These are phyloP conservation scores for Mobula hypostoma DNA, from an alignment of 2,113 vertebrate genomes.

Conservation along the genomic window DNA sequence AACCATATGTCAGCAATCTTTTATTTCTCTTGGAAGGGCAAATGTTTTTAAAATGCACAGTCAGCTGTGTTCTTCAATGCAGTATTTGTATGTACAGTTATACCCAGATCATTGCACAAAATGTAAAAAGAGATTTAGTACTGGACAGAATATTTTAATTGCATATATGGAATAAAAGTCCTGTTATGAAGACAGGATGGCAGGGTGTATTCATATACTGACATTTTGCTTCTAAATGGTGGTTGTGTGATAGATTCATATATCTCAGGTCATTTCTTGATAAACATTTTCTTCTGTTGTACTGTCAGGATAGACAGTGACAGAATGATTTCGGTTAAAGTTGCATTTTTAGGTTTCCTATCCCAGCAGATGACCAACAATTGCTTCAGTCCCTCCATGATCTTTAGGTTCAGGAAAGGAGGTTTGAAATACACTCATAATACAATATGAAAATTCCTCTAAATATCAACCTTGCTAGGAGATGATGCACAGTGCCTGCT, in stretches of 20 bases:
- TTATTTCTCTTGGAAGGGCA: constrained; percentile 20
- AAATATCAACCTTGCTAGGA: not conserved
- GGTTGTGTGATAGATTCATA: not conserved
- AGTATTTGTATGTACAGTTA: not conserved
- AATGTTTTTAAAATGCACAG: not conserved
- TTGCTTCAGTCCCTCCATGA: too few relatives aligned
- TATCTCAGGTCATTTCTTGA: not conserved
- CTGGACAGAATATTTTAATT: not conserved
- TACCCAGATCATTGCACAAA: not conserved
- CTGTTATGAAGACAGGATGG: not conserved
- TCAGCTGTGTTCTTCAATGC: not conserved
- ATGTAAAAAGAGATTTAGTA: not conserved
- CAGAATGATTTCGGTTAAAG: too few relatives aligned
- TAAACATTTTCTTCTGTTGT: not conserved
- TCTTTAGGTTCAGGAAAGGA: too few relatives aligned
- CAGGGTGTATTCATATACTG: not conserved
- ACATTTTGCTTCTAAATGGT: not conserved
- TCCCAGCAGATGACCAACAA: too few relatives aligned
- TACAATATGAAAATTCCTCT: not conserved
- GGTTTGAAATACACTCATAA: too few relatives aligned
- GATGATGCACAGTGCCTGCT: not conserved
- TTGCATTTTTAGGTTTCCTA: too few relatives aligned
- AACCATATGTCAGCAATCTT: constrained; percentile 32
- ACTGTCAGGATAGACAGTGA: too few relatives aligned
- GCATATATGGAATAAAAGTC: not conserved